phyloP scores from a whole-genome alignment of 1,140 invertebrate genomes.

The Diabrotica virgifera region DNA sequence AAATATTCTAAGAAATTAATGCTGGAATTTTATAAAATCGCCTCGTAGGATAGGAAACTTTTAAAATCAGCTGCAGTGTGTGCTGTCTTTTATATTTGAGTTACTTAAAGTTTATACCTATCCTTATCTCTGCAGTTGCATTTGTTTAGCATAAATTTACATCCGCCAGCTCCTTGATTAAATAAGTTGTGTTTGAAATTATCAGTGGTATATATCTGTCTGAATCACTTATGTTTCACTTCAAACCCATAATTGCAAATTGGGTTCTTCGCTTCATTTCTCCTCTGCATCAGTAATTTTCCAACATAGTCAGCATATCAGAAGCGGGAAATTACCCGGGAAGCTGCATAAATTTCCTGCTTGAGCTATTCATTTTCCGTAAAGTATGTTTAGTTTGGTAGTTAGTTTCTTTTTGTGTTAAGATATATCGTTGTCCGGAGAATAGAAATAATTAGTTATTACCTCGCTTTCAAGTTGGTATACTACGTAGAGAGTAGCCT shows the following conservation, averaged over 20 bases:
- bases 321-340: constrained; percentile 10
- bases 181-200: background rate
- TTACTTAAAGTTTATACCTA: too few relatives aligned
- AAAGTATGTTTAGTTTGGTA: constrained; percentile 1
- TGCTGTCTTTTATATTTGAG: too few relatives aligned
- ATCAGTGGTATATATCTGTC: background rate
- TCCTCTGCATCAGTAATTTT: constrained; percentile 8
- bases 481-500: too few relatives aligned
- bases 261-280: constrained; percentile 5
- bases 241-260: constrained; percentile 1
- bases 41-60: too few relatives aligned
- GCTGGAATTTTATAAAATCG: too few relatives aligned
- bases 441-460: too few relatives aligned
- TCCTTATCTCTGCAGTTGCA: background rate
- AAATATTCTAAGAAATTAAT: too few relatives aligned
- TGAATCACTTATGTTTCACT: constrained; percentile 5
- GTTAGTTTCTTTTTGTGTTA: background rate
- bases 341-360: constrained; percentile 13
- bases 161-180: background rate
- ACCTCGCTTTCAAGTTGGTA: too few relatives aligned
- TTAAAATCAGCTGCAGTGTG: too few relatives aligned
- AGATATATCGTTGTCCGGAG: background rate
- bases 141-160: constrained; percentile 1
- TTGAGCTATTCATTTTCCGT: constrained; percentile 7
- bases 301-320: constrained; percentile 12